A percentile compares a stretch with the other conserved stretches of the same genome.
phyloP scores from a whole-genome alignment of 1,140 invertebrate species.

The Mesaphorura yosii region DNA sequence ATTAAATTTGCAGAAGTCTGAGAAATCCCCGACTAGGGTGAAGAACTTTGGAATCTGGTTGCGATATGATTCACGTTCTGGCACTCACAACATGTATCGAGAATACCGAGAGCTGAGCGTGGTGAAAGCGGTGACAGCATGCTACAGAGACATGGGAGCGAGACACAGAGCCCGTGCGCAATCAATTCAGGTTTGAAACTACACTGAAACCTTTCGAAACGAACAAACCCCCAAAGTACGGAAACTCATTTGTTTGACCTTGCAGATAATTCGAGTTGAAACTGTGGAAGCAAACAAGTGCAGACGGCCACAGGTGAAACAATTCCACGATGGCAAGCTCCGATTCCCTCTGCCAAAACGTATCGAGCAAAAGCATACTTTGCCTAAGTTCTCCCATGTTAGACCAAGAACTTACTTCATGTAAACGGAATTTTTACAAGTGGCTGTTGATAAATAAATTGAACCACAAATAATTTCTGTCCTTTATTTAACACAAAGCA shows the following conservation, averaged over 20 bases:
- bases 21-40: slow-evolving; percentile 82
- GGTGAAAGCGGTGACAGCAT: slow-evolving; percentile 91
- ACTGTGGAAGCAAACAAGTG: slow-evolving; percentile 75
- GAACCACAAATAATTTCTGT: too few species aligned
- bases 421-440: slow-evolving; percentile 41
- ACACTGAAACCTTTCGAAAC: background rate
- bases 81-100: slow-evolving; percentile 99
- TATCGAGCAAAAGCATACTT: slow-evolving; percentile 66
- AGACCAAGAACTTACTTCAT: slow-evolving; percentile 89
- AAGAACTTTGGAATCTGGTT: slow-evolving; percentile 99
- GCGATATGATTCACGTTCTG: slow-evolving; percentile 91
- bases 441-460: too few species aligned
- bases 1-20: slow-evolving; percentile 62
- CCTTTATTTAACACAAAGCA: too few species aligned
- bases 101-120: slow-evolving; percentile 95
- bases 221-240: background rate
- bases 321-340: slow-evolving; percentile 95
- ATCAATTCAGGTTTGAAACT: slow-evolving; percentile 63
- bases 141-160: slow-evolving; percentile 98
- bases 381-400: slow-evolving; percentile 70
- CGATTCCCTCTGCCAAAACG: slow-evolving; percentile 92
- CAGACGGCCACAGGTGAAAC: slow-evolving; percentile 85
- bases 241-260: slow-evolving; percentile 26
- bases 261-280: slow-evolving; percentile 93
- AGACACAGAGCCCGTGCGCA: slow-evolving; percentile 93